Evolutionary conservation across 2,113 vertebrate species (phyloP).

Genomic region (Mustelus asterias): DNA sequence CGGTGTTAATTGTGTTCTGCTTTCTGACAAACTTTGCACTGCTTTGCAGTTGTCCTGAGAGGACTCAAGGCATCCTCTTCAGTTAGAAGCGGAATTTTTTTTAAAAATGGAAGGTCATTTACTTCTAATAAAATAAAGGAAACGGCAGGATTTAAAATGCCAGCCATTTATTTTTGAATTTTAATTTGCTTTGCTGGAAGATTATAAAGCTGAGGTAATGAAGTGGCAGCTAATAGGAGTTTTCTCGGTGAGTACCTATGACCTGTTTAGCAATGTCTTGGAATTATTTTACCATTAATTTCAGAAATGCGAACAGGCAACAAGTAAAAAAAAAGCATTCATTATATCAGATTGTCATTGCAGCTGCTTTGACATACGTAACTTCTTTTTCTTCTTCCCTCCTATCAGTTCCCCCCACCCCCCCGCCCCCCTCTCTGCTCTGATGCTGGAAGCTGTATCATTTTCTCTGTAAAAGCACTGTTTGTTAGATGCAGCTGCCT

Average conservation of each 20-base stretch:
- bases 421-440: background rate
- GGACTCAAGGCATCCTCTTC: constrained; percentile 34
- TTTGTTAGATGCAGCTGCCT: constrained; percentile 61
- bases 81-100: background rate
- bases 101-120: constrained; percentile 2
- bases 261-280: constrained; percentile 29
- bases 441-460: constrained; percentile 27
- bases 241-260: constrained; percentile 16
- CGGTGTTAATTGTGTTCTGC: constrained; percentile 44
- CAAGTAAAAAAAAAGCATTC: constrained; percentile 34
- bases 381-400: constrained; percentile 25
- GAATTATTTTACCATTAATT: constrained; percentile 34
- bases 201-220: constrained; percentile 27
- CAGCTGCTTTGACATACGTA: constrained; percentile 35
- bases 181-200: constrained; percentile 8
- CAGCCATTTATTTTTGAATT: constrained; percentile 14
- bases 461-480: constrained; percentile 39
- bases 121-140: constrained; percentile 1
- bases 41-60: constrained; percentile 4
- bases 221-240: constrained; percentile 28
- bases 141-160: constrained; percentile 24
- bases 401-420: background rate
- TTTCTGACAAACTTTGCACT: constrained; percentile 40
- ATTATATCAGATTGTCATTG: constrained; percentile 33
- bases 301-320: constrained; percentile 26